phyloP scores from a whole-genome alignment of 92 coral and sea anemone genomes.

The Diadumene lineata region DNA sequence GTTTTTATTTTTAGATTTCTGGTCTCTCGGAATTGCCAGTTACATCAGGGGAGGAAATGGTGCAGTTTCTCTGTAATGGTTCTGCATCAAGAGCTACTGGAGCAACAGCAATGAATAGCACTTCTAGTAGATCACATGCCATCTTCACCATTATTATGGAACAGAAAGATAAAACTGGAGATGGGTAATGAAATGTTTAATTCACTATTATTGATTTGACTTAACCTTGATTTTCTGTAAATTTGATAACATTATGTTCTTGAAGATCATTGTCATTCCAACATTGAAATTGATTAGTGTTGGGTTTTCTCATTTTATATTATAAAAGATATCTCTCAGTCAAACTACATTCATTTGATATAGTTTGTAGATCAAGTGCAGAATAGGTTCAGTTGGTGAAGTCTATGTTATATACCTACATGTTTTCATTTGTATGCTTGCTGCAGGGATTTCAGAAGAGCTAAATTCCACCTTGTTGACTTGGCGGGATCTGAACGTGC shows the following conservation, averaged over 20 bases:
- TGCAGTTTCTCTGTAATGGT: conserved; percentile 70
- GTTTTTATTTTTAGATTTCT: conserved; percentile 75
- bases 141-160: conserved; percentile 79
- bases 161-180: conserved; percentile 57
- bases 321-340: too few relatives aligned
- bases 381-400: too few relatives aligned
- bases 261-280: too few relatives aligned
- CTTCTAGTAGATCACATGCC: conserved; percentile 93
- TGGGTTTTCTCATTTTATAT: too few relatives aligned
- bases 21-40: conserved; percentile 82
- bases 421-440: too few relatives aligned
- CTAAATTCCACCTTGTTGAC: conserved; percentile 91
- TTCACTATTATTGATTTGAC: not conserved
- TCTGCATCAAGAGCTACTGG: conserved; percentile 91
- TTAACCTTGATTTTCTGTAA: too few relatives aligned
- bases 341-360: too few relatives aligned
- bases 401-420: too few relatives aligned
- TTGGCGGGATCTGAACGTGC: conserved; percentile 95
- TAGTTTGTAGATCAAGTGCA: too few relatives aligned
- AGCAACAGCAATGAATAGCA: conserved; percentile 89
- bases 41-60: conserved; percentile 71
- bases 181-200: conserved; percentile 25
- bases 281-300: too few relatives aligned
- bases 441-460: conserved; percentile 75
- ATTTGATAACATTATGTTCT: too few relatives aligned